These are phyloP conservation scores for Pithys albifrons DNA, from an alignment of 2,113 vertebrate genomes.

Conservation along the genomic window DNA sequence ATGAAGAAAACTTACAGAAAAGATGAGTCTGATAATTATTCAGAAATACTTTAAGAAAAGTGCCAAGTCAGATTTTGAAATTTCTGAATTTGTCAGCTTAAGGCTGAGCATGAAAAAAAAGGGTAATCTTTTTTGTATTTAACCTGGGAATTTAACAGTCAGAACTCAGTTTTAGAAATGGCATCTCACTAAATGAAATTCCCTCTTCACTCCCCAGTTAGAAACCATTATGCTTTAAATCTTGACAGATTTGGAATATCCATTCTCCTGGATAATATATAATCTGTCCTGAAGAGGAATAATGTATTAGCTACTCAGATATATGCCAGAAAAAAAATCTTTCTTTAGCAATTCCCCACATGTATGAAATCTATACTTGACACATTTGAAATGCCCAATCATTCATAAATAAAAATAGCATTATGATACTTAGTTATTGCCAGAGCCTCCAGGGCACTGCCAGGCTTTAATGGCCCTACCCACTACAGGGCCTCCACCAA, in stretches of 20 bases:
- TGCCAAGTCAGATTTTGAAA: not conserved
- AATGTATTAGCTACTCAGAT: not conserved
- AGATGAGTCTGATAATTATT: not conserved
- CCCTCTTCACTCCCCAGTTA: not conserved
- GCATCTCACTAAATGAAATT: not conserved
- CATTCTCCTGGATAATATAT: not conserved
- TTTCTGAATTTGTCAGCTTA: conserved; percentile 17
- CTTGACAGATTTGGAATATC: not conserved
- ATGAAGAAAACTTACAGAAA: not conserved
- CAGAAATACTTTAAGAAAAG: not conserved
- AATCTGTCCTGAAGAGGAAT: not conserved
- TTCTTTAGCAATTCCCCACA: not conserved
- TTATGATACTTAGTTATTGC: not conserved
- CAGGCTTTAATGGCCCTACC: not conserved
- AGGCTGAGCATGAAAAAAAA: not conserved
- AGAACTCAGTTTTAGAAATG: conserved; percentile 20
- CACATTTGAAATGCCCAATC: not conserved
- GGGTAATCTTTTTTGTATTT: conserved; percentile 6
- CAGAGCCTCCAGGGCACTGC: not conserved
- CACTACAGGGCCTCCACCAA: fast-evolving
- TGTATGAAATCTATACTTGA: not conserved
- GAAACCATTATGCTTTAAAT: conserved; percentile 16
- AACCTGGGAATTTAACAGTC: not conserved
- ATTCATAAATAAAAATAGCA: not conserved
- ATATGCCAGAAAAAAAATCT: not conserved